Base-by-base conservation (phyloP, 2,797 vertebrate genomes). In the Neosilurus mollespiculum region DNA sequence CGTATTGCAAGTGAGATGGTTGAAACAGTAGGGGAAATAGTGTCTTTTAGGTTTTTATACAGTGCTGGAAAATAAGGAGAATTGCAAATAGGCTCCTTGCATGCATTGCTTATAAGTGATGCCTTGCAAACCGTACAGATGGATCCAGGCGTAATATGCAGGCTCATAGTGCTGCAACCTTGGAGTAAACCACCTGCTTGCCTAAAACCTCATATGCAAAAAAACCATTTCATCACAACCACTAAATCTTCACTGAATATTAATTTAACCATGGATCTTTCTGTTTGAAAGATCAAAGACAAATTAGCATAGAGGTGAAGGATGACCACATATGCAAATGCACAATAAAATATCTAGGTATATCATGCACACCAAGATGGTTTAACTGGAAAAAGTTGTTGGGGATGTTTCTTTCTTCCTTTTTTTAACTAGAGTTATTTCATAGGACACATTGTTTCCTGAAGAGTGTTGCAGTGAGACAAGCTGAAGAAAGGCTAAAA, bases 141-240 rank as follows among this genome's bases (percentile, higher is more conserved):
- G 54, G 43, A 61, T 76, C 53, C 78, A 81, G 73, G 69, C 72
- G 84, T 81, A 62, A 78, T 80, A 43, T 43, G 4, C 58, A 81
- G 70, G 65, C 66, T 76, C 54, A 76, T 71, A 80, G 61, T 43
- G 49, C 84, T 85, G 81, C 82, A 49, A 72, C 56, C 78, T 82
- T 20, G 76, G 81, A 81, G 80, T 86, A 75, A 87, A 70, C 81
- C 88, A 93, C 92, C 93, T 92, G 92, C 88, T 75, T 90, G 67
- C 85, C 86, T 71, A 85, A 89, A 88, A 83, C 78, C 86, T 58
- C 77, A 7, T 86, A 90, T 88, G 80, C 64, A 88, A 59, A 90
- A 58, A 58, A 64, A 16, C 43, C 49, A 83, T 78, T 9, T 77
- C 83, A 79, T 58, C 59, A 67, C 51, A 69, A 9, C 78, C 66